Evolutionary conservation across 2,113 vertebrate species (phyloP), one percentile per base, ranked within the genome.

Genomic region (Menura novaehollandiae): DNA sequence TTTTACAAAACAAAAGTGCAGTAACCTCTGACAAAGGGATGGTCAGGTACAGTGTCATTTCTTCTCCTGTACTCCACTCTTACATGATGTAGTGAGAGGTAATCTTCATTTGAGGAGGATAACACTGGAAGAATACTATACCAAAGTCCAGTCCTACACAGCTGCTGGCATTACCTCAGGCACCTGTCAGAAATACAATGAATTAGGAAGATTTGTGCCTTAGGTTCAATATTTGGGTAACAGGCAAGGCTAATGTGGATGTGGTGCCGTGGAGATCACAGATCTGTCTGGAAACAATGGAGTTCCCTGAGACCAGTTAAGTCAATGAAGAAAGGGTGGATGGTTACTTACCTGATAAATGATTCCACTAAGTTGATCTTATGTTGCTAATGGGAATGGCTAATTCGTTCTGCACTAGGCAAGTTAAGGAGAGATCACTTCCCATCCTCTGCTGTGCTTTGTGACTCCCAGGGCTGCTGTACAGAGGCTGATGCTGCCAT

Each of bases 401-500:
- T 49, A 8, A 46, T 76, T 72, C 49, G n/a, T 68, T 95, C n/a
- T 60, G 56, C 28, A 4, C 41, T 80, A 13, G 15, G 23, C 30
- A 60, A 69, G n/a, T 20, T 26, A 68, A 77, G 52, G 49, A 53
- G 37, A 37, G 24, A 77, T 32, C 43, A 16, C 8, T 60, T 78
- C 52, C 53, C 20, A 5, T 49, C 24, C 49, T 15, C 1, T 39
- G 43, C 74, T 82, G 39, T 39, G 30, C 60, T 63, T 72, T 79
- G 62, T 58, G 63, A 53, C 63, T 86, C 59, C 46, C n/a, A 46
- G 26, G 59, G 55, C 68, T 49, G 55, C 12, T 20, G 10, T 32
- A 37, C 1, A 2, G 49, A 21, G 58, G 32, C 19, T 44, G 53
- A 19, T 64, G 73, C 51, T 87, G 43, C 35, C 0, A 0, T 46